Conservation (phyloP, 2,113 vertebrate genomes). For the Dicaeum eximium region DNA sequence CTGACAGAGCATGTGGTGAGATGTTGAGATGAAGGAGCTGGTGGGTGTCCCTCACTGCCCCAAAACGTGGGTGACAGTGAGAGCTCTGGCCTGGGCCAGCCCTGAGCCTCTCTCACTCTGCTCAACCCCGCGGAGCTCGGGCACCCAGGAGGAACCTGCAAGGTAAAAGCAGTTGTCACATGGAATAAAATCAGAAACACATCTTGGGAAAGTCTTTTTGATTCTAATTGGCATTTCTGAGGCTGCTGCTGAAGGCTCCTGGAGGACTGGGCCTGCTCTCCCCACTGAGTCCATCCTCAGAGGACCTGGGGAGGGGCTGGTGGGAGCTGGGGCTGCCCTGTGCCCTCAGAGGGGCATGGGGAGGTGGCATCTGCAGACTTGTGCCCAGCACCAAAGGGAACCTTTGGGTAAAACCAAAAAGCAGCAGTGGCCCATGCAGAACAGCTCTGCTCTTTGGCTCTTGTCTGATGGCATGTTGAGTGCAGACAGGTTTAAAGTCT, state of each 20-base stretch:
- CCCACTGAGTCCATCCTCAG: neutral
- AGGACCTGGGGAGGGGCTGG: neutral
- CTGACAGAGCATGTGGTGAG: neutral
- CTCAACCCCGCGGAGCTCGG: accelerated
- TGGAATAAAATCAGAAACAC: neutral
- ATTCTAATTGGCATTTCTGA: neutral
- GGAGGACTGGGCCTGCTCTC: neutral
- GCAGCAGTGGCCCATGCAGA: neutral
- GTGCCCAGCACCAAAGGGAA: neutral
- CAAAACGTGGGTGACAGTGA: accelerated
- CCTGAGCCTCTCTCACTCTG: accelerated
- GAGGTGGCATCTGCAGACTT: neutral
- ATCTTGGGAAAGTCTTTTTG: neutral
- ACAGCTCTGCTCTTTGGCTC: neutral
- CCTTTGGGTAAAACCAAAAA: neutral
- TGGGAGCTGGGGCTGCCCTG: neutral
- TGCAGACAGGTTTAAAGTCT: neutral
- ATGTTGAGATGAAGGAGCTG: neutral
- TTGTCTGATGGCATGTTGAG: neutral
- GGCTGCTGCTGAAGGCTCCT: neutral
- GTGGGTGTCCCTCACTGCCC: neutral
- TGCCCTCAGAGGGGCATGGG: neutral
- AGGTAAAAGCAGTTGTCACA: neutral
- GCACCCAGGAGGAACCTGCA: neutral
- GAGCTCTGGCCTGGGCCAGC: neutral